Evolutionary conservation across 2,888 invertebrate genomes (phyloP).

Genomic region (Machimus atricapillus): DNA sequence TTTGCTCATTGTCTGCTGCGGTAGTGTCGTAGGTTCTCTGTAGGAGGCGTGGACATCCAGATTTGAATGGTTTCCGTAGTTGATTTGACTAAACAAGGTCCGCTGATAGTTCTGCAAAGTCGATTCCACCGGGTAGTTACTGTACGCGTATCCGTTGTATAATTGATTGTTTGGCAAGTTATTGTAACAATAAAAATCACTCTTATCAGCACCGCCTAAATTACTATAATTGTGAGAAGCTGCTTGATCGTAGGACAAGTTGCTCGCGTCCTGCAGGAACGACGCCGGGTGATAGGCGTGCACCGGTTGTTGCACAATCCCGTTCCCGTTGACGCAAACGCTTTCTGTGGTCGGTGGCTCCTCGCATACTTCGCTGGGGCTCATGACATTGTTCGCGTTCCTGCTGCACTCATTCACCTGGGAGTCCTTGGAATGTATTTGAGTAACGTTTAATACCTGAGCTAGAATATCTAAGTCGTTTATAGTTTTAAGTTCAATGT

Average conservation of each 20-base stretch:
- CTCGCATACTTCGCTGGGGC: background rate
- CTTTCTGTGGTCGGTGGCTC: background rate
- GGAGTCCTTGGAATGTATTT: constrained; percentile 49
- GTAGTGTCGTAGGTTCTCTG: background rate
- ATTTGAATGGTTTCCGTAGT: constrained; percentile 5
- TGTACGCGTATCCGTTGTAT: constrained; percentile 59
- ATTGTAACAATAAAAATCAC: constrained; percentile 62
- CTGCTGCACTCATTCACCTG: background rate
- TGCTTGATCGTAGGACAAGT: constrained; percentile 7
- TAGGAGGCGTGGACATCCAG: background rate
- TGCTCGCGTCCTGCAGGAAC: constrained; percentile 4
- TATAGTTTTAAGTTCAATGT: constrained; percentile 88
- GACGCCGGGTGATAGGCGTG: background rate
- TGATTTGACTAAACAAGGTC: background rate
- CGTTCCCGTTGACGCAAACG: background rate
- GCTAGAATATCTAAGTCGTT: constrained; percentile 92
- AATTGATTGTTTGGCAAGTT: constrained; percentile 60
- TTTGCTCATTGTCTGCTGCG: constrained; percentile 58
- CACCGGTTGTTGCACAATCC: background rate
- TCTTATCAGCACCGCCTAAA: background rate
- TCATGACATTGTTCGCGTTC: background rate
- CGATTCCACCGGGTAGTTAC: constrained; percentile 40
- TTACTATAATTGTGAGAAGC: constrained; percentile 17
- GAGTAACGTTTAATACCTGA: constrained; percentile 70
- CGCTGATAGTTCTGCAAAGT: constrained; percentile 52